phyloP scores from a whole-genome alignment of 1,140 invertebrate species.

The Phocides pigmalion region DNA sequence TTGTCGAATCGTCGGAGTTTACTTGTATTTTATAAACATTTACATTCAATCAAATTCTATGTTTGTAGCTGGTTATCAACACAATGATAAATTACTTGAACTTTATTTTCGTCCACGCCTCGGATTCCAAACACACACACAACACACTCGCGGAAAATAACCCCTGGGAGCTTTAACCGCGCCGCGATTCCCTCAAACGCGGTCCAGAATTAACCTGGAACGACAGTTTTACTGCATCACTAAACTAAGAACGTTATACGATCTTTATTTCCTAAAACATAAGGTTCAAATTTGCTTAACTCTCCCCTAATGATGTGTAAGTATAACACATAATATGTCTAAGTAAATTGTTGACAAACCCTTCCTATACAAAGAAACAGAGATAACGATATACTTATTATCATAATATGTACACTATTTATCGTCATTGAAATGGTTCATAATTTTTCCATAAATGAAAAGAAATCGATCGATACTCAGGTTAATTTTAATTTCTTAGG shows the following conservation, averaged over 20 bases:
- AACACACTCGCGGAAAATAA: constrained; percentile 10
- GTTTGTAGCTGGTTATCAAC: background rate
- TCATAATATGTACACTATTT: too few species aligned
- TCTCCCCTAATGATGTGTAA: background rate
- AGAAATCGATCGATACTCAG: too few species aligned
- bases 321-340: too few species aligned
- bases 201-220: constrained; percentile 37
- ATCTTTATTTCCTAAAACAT: constrained; percentile 3
- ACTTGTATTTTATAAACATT: background rate
- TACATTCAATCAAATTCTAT: background rate
- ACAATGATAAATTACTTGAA: background rate
- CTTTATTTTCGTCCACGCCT: constrained; percentile 15
- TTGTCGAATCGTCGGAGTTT: too few species aligned
- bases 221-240: constrained; percentile 35
- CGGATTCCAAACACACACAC: constrained; percentile 4
- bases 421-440: too few species aligned
- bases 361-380: too few species aligned
- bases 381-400: too few species aligned
- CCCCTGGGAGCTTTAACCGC: constrained; percentile 32
- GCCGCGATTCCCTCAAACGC: constrained; percentile 27
- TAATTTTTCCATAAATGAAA: too few species aligned
- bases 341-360: too few species aligned
- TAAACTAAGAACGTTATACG: background rate
- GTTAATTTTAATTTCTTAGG: too few species aligned
- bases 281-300: constrained; percentile 1